These are phyloP conservation scores for Nymphalis polychloros DNA, from an alignment of 2,888 invertebrate species.

Conservation along the genomic window DNA sequence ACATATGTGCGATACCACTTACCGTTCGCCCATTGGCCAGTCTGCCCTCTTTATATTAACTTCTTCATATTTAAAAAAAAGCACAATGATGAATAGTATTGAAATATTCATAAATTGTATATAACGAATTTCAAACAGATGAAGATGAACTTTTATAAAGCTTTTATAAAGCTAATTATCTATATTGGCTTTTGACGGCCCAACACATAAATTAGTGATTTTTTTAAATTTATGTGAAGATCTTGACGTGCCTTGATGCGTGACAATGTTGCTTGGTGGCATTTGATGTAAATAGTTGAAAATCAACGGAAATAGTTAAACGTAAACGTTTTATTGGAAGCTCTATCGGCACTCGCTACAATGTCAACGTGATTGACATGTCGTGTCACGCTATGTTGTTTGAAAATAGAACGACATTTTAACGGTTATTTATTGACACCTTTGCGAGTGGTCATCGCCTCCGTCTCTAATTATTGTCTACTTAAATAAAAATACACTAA, in stretches of 20 bases:
- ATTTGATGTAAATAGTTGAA: slow-evolving; percentile 11
- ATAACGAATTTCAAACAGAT: not conserved
- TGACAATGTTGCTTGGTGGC: slow-evolving; percentile 4
- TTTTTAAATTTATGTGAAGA: slow-evolving; percentile 4
- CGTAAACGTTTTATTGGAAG: slow-evolving; percentile 5
- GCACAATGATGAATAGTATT: no score
- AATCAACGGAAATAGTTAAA: slow-evolving; percentile 5
- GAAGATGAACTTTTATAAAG: not conserved
- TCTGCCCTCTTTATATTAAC: no score
- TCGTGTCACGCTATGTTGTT: slow-evolving; percentile 7
- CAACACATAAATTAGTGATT: slow-evolving; percentile 18
- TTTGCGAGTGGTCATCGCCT: not conserved
- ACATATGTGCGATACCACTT: no score
- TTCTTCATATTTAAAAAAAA: no score
- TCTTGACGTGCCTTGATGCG: not conserved
- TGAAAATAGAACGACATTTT: slow-evolving; percentile 10
- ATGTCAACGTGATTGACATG: slow-evolving; percentile 20
- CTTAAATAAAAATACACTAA: not conserved
- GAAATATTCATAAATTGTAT: no score
- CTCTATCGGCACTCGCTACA: slow-evolving; percentile 9
- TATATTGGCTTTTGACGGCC: slow-evolving; percentile 14
- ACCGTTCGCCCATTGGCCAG: no score
- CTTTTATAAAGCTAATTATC: slow-evolving; percentile 19
- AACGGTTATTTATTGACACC: slow-evolving; percentile 13
- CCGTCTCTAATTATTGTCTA: not conserved